Evolutionary conservation across 2,113 vertebrate genomes (phyloP).

Genomic region (Helogale parvula): DNA sequence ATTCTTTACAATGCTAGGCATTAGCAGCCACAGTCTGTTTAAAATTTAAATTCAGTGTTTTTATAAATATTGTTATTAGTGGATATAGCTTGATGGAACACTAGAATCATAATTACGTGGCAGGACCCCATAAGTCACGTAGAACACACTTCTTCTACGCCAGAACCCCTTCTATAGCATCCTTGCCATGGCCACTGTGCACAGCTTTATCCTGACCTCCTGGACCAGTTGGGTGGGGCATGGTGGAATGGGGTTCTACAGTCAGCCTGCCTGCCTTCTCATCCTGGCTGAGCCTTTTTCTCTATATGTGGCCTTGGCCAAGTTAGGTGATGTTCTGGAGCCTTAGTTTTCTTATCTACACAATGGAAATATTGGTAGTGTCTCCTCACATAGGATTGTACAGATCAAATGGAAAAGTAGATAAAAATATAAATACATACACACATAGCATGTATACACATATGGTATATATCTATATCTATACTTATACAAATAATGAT

Average conservation of each 20-base stretch:
- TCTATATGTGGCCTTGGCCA: neutral
- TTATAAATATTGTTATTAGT: neutral
- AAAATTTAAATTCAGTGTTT: neutral
- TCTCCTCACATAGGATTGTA: neutral
- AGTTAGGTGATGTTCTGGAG: neutral
- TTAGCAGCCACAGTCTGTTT: neutral
- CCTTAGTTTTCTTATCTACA: neutral
- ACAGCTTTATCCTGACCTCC: neutral
- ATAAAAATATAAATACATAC: neutral
- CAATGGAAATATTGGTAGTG: neutral
- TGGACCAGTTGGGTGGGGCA: neutral
- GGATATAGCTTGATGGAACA: neutral
- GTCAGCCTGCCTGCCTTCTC: neutral
- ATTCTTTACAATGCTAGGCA: neutral
- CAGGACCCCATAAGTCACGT: neutral
- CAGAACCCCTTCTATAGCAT: neutral
- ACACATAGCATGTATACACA: neutral
- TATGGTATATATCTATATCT: neutral
- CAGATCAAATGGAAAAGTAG: neutral
- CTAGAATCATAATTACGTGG: neutral
- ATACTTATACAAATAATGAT: neutral
- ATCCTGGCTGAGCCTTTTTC: neutral
- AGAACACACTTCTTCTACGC: neutral
- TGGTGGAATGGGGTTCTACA: too few species aligned
- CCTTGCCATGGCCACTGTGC: neutral